Percentiles rank a stretch among this genome's conserved stretches.
These are phyloP conservation scores for Lepus europaeus DNA, from an alignment of 2,113 vertebrate genomes.

Conservation along the genomic window DNA sequence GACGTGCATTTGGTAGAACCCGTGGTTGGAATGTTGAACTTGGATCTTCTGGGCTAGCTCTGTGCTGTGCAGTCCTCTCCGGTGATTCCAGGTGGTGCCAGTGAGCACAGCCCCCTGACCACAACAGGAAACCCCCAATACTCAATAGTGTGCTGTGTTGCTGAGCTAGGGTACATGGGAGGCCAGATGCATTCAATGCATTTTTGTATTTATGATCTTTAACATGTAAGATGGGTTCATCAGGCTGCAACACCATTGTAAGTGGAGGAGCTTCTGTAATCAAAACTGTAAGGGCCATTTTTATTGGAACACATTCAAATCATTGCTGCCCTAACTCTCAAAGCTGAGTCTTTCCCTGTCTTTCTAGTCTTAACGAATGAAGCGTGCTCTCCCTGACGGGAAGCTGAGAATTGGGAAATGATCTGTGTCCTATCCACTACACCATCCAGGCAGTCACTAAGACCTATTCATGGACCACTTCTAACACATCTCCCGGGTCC, in stretches of 20 bases:
- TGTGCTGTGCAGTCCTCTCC: background rate
- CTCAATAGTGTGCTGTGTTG: background rate
- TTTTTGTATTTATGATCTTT: background rate
- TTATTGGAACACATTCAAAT: background rate
- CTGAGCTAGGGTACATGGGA: background rate
- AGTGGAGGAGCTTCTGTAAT: background rate
- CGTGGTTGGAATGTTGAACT: background rate
- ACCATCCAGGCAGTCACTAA: background rate
- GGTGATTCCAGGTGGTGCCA: no score
- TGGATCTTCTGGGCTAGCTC: background rate
- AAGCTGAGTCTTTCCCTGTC: accelerated
- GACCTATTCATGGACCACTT: background rate
- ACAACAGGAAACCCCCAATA: background rate
- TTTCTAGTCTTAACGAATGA: background rate
- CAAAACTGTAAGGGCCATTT: background rate
- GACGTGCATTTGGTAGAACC: background rate
- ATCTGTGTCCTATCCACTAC: background rate
- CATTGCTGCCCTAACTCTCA: accelerated
- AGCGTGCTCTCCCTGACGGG: background rate
- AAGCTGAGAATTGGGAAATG: background rate
- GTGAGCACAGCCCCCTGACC: background rate
- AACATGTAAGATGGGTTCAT: background rate
- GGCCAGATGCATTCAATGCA: background rate
- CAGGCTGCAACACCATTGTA: background rate
- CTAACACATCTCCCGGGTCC: background rate